Evolutionary conservation across 2,888 invertebrate species (phyloP).

Genomic region (Antheraea yamamai): DNA sequence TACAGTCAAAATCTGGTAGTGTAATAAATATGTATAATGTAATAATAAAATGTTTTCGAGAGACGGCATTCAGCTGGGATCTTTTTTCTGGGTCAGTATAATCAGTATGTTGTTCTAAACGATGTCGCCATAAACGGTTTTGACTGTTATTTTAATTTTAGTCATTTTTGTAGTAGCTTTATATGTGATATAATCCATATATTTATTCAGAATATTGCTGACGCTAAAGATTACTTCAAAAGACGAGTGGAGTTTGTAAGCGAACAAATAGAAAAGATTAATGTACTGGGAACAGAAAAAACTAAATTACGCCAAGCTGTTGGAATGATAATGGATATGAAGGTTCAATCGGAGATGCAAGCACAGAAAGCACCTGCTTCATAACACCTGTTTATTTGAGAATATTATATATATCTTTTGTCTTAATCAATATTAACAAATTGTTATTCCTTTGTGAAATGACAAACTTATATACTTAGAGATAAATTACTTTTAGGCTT

Average conservation of each 20-base stretch:
- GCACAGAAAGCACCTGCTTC: conserved; percentile 56
- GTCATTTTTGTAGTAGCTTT: neutral
- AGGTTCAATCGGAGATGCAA: conserved; percentile 81
- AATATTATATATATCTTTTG: neutral
- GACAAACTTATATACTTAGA: neutral
- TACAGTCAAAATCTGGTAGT: too few relatives aligned
- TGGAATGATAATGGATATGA: conserved; percentile 89
- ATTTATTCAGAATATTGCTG: conserved; percentile 84
- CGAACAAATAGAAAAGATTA: conserved; percentile 97
- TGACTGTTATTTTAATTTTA: too few relatives aligned
- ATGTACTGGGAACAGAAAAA: conserved; percentile 91
- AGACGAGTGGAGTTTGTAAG: conserved; percentile 94
- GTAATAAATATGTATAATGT: too few relatives aligned
- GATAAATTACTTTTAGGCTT: neutral
- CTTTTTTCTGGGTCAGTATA: too few relatives aligned
- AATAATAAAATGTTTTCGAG: too few relatives aligned
- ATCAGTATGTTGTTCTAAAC: too few relatives aligned
- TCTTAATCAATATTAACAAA: conserved; percentile 10
- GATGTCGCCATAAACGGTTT: too few relatives aligned
- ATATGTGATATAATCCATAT: conserved; percentile 1
- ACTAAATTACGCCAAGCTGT: conserved; percentile 90
- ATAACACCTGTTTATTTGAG: neutral
- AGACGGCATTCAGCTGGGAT: too few relatives aligned
- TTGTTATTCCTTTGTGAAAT: neutral
- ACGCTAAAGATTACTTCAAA: conserved; percentile 95